Evolutionary conservation across 2,113 vertebrate species (phyloP), one percentile per base, ranked within the genome.

Genomic region (Oryzias curvinotus): DNA sequence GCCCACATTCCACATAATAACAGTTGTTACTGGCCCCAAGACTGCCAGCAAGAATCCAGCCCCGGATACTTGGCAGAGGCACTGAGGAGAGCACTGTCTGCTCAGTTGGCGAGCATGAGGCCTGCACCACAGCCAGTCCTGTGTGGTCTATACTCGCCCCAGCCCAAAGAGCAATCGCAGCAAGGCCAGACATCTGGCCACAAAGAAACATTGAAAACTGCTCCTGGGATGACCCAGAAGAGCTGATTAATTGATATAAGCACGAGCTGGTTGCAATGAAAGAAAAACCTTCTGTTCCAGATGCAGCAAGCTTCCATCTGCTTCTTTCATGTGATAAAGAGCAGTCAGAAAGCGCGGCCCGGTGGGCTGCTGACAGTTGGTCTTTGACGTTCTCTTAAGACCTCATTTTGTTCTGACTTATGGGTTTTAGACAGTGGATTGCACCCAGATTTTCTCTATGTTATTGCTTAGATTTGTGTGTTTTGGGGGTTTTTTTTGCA

Each of bases 1-100:
- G 73, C 76, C 81, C 87, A 86, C 83, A 88, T 89, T 87, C 88
- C 86, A 81, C 77, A 88, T 85, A 89, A 89, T 88, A 89, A 87
- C 68, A 87, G 90, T 87, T 87, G 86, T 87, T 89, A 78, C 83
- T 88, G 88, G 90, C 87, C 70, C 62, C 30, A 52, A 69, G 55
- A 81, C 82, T 73, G 70, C 78, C 71, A 65, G 68, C 56, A 59
- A 68, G 65, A 83, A 78, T 85, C 87, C 84, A 86, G 70, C 72
- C 77, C 26, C 68, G 80, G 71, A 83, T 83, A 80, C 65, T 87
- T 89, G 87, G 87, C 89, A 76, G 70, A 30, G 25, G 23, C 62
- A 62, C 68, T 64, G 71, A 77, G 72, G 57, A 49, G 84, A 75
- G 73, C 36, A 54, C 72, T 78, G 84, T 79, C 77, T 83, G 65